phyloP scores from a whole-genome alignment of 1,140 invertebrate genomes.

The Anastatus disparis region DNA sequence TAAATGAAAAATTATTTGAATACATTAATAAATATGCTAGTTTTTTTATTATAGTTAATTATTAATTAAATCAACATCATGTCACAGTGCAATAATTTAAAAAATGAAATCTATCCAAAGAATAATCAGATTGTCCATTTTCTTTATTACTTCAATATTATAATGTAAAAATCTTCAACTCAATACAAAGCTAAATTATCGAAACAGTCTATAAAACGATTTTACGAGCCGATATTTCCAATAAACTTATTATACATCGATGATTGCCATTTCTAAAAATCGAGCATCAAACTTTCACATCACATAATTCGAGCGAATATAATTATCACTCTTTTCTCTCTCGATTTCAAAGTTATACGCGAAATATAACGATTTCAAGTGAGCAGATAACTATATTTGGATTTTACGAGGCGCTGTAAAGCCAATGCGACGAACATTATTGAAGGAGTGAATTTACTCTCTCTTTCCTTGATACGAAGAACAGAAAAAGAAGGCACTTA shows the following conservation, averaged over 20 bases:
- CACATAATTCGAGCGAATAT: neutral
- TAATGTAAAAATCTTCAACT: too few species aligned
- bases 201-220: too few species aligned
- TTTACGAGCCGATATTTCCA: constrained; percentile 1
- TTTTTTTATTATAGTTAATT: too few species aligned
- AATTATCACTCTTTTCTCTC: constrained; percentile 6
- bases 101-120: too few species aligned
- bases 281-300: neutral
- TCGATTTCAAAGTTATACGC: neutral
- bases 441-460: constrained; percentile 25
- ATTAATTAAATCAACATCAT: too few species aligned
- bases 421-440: constrained; percentile 31
- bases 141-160: too few species aligned
- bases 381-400: constrained; percentile 32
- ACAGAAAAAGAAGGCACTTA: constrained; percentile 16
- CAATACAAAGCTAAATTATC: too few species aligned
- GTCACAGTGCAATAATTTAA: too few species aligned
- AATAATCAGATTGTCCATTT: too few species aligned
- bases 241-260: constrained; percentile 10
- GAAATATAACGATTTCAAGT: constrained; percentile 29
- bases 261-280: constrained; percentile 9
- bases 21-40: too few species aligned
- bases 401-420: constrained; percentile 39
- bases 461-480: neutral
- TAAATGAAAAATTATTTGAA: too few species aligned